These are phyloP conservation scores for Streblospio benedicti DNA, from an alignment of 1,140 invertebrate genomes.

Conservation along the genomic window DNA sequence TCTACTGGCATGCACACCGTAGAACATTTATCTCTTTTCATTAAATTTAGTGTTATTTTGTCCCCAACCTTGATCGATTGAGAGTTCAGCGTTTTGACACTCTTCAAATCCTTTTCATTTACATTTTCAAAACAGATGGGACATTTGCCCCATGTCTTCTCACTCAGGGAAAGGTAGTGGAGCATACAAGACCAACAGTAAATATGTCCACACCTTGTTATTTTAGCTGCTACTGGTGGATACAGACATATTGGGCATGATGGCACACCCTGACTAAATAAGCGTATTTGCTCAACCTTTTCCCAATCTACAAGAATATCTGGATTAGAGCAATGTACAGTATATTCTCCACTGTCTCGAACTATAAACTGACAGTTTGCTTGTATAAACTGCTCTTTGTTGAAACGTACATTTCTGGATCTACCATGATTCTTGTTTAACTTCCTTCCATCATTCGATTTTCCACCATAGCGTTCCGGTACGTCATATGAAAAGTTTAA, in stretches of 20 bases:
- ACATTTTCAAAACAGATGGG: slow-evolving; percentile 41
- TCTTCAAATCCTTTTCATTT: slow-evolving; percentile 67
- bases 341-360: slow-evolving; percentile 66
- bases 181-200: slow-evolving; percentile 93
- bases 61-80: slow-evolving; percentile 59
- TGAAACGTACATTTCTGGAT: slow-evolving; percentile 52
- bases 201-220: slow-evolving; percentile 88
- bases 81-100: slow-evolving; percentile 55
- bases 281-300: slow-evolving; percentile 73
- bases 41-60: slow-evolving; percentile 70
- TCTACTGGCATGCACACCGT: slow-evolving; percentile 61
- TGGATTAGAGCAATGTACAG: slow-evolving; percentile 66
- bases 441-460: slow-evolving; percentile 9
- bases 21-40: slow-evolving; percentile 72
- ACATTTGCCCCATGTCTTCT: slow-evolving; percentile 37
- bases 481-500: slow-evolving; percentile 64
- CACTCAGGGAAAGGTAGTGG: slow-evolving; percentile 73
- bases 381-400: slow-evolving; percentile 86
- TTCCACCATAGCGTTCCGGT: slow-evolving; percentile 34
- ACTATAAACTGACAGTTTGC: slow-evolving; percentile 95
- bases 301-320: slow-evolving; percentile 86
- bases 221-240: slow-evolving; percentile 74
- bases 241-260: slow-evolving; percentile 87
- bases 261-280: slow-evolving; percentile 54
- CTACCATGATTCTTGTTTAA: slow-evolving; percentile 13